Evolutionary conservation across 2,113 vertebrate genomes (phyloP), one percentile per base, ranked within the genome.

Genomic region (Ceuthmochares aereus): DNA sequence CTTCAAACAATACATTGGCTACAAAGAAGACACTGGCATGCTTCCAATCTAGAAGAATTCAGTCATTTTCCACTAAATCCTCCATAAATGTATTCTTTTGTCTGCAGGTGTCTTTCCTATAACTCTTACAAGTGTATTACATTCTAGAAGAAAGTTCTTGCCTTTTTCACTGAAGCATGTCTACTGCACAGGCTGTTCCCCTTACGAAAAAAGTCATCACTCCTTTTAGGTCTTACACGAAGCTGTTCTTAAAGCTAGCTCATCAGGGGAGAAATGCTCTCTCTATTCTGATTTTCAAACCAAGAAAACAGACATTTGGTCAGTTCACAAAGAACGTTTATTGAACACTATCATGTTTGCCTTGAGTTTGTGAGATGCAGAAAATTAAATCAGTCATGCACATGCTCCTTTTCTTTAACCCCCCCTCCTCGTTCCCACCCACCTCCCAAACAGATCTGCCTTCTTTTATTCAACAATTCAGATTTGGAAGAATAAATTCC

Each of bases 401-500:
- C 51, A 89, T 76, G 77, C 51, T 75, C 21, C 51, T 22, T 79
- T 63, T 52, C 58, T 26, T 25, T 15, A 49, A 49, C 21, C 27
- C 27, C 42, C 63, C 19, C 14, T 6, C 8, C 45, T 30, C 30
- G 85, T 29, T 69, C n/a, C 86, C 76, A 81, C 86, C 83, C 79
- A 92, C 86, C 54, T 87, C 84, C 70, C 54, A 84, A 82, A 76
- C 27, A 91, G 18, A n/a, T 86, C 68, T 91, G 84, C 15, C 15
- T 80, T 68, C 86, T 89, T 70, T 60, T 49, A n/a, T 68, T 64
- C 27, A 92, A 40, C 37, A 78, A 27, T 68, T 93, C 49, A 89
- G 22, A 85, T 94, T 93, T 93, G 82, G 95, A 97, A 95, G 80
- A 93, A 96, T 90, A 80, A 81, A 89, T 77, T 37, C 90, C 29